Evolutionary conservation across 2,888 invertebrate genomes (phyloP), one percentile per base, ranked within the genome.

Genomic region (Chloroclysta siterata): DNA sequence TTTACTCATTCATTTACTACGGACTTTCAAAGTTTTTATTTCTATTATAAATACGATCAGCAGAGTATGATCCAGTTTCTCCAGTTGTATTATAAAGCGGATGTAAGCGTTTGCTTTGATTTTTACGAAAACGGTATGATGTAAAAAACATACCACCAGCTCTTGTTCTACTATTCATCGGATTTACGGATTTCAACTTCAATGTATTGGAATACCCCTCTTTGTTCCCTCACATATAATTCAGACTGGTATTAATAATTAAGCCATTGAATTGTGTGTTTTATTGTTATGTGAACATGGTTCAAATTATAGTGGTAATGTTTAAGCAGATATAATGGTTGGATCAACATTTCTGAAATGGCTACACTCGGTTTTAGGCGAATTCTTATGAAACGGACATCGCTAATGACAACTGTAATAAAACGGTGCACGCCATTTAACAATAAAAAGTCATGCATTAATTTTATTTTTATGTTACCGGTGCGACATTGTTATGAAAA

Each of bases 171-270:
- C 29, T 5, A 63, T 53, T 41, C 55, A 70, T 44, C 59, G 65
- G 70, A 76, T 75, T 79, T 70, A 68, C 69, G 63, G 72, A 75
- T 73, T 65, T 61, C 61, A 59, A 68, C 67, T 70, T 72, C 70
- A 76, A 78, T 77, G 79, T 78, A 73, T 66, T 75, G 78, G 77
- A 81, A 79, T 66, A 66, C 71, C 70, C 71, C 63, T 62, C 69
- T 77, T 77, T 78, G 78, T 78, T 74, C 74, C 66, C 58, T 47
- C 68, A 51, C 67, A 61, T 63, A 22, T 14, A 51, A 54, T 69
- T 59, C 61, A 52, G 36, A 28, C 47, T 53, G 60, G 56, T 53
- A 66, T 56, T 60, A 64, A 65, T 65, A 53, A 65, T 60, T 56
- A 56, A 56, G 47, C 52, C 22, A n/a, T 10, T 36, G 53, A 39